These are phyloP conservation scores for Rhinoderma darwinii DNA, from an alignment of 2,113 vertebrate genomes.

Conservation along the genomic window DNA sequence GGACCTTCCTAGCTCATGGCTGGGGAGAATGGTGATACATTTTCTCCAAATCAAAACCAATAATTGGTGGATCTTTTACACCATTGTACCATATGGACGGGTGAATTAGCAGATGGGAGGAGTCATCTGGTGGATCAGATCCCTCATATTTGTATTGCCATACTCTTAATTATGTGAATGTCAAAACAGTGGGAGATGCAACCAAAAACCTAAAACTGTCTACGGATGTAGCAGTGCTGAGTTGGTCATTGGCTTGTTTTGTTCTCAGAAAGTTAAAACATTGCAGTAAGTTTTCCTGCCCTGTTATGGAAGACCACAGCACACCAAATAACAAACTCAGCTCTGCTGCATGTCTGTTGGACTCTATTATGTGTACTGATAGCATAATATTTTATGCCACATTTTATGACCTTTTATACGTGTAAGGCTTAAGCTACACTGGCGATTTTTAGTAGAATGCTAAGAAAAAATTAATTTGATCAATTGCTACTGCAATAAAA, in stretches of 20 bases:
- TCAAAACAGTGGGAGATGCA: too few relatives aligned
- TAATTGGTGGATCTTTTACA: background rate
- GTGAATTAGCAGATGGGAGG: background rate
- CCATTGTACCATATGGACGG: background rate
- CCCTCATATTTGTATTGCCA: too few relatives aligned
- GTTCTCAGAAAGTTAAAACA: too few relatives aligned
- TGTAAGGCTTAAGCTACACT: background rate
- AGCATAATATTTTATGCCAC: background rate
- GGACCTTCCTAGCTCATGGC: too few relatives aligned
- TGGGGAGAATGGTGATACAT: too few relatives aligned
- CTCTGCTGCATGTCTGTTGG: background rate
- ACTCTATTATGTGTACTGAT: too few relatives aligned
- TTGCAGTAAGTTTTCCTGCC: too few relatives aligned
- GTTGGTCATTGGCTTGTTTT: background rate
- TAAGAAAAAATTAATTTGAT: background rate
- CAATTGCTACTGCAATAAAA: too few relatives aligned
- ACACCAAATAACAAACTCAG: background rate
- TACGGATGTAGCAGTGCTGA: background rate
- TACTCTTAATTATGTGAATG: too few relatives aligned
- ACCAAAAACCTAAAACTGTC: too few relatives aligned
- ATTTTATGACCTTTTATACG: background rate
- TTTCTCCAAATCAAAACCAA: background rate
- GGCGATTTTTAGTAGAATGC: background rate
- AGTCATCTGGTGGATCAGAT: background rate
- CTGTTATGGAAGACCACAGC: background rate